Conservation (phyloP, 2,888 invertebrate genomes). For the Deilephila elpenor region DNA sequence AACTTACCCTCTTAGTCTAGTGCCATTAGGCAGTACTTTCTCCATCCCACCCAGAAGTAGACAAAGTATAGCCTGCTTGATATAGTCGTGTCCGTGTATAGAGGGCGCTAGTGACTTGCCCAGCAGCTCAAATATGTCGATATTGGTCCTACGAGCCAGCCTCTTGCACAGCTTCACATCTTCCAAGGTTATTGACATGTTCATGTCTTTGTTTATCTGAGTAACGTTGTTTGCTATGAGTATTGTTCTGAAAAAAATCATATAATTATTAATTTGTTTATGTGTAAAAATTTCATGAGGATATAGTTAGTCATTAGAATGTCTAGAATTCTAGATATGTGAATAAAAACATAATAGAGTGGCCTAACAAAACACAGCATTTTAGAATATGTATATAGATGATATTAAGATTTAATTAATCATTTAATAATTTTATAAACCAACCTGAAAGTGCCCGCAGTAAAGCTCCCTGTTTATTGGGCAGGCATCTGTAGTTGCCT, state of each 20-base stretch:
- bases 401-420: no score
- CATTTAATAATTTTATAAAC: background rate
- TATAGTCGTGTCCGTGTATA: slow-evolving; percentile 98
- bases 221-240: slow-evolving; percentile 97
- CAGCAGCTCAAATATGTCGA: slow-evolving; percentile 94
- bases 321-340: no score
- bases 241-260: slow-evolving; percentile 88
- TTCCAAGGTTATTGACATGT: slow-evolving; percentile 90
- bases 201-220: slow-evolving; percentile 94
- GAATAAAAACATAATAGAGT: no score
- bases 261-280: no score
- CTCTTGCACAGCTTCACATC: slow-evolving; percentile 96
- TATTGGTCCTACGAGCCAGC: slow-evolving; percentile 87
- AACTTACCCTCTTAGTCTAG: slow-evolving; percentile 92
- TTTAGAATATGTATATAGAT: no score
- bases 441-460: slow-evolving; percentile 93
- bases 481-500: slow-evolving; percentile 97
- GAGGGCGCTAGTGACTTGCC: slow-evolving; percentile 98
- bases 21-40: slow-evolving; percentile 96
- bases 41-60: slow-evolving; percentile 97
- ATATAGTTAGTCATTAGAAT: no score
- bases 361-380: no score
- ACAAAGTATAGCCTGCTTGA: slow-evolving; percentile 98
- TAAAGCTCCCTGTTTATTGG: slow-evolving; percentile 96
- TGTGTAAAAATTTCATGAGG: no score